A percentile compares a stretch with the other conserved stretches of the same genome.
phyloP scores from a whole-genome alignment of 2,113 vertebrate species.

The Bufo bufo region DNA sequence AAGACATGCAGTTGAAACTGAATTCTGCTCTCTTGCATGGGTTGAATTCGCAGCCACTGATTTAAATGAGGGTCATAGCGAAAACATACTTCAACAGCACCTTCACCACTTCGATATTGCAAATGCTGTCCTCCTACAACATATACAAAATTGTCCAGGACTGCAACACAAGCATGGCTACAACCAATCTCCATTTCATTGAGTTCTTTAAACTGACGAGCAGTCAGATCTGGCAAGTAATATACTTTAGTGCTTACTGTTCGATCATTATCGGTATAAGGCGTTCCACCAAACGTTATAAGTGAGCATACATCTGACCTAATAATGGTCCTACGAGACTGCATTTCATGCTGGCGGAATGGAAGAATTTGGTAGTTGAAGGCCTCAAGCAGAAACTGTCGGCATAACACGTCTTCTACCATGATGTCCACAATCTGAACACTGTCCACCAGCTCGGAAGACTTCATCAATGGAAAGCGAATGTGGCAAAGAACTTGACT shows the following conservation, averaged over 20 bases:
- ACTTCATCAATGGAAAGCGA: constrained; percentile 94
- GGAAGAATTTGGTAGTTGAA: constrained; percentile 98
- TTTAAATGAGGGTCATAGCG: constrained; percentile 93
- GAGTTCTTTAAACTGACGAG: constrained; percentile 90
- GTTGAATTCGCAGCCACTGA: constrained; percentile 89
- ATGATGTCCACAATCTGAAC: constrained; percentile 94
- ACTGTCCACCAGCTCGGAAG: constrained; percentile 92
- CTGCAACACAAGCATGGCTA: constrained; percentile 91
- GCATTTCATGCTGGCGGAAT: constrained; percentile 96
- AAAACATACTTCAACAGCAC: constrained; percentile 86
- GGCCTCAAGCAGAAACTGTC: constrained; percentile 92
- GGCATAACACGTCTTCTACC: constrained; percentile 92
- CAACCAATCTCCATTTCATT: constrained; percentile 89
- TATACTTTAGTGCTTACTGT: constrained; percentile 87
- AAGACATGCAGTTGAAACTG: constrained; percentile 93
- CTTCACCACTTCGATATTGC: constrained; percentile 95
- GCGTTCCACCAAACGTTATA: constrained; percentile 90
- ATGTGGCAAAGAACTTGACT: constrained; percentile 89
- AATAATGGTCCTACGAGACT: constrained; percentile 82
- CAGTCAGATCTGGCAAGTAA: constrained; percentile 75
- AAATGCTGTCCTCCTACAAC: constrained; percentile 90
- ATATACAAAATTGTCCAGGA: constrained; percentile 96
- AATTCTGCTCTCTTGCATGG: constrained; percentile 93
- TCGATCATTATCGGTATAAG: constrained; percentile 94
- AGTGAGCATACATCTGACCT: constrained; percentile 86